phyloP scores from a whole-genome alignment of 2,888 invertebrate species.

The Trissoscelio sp. region DNA sequence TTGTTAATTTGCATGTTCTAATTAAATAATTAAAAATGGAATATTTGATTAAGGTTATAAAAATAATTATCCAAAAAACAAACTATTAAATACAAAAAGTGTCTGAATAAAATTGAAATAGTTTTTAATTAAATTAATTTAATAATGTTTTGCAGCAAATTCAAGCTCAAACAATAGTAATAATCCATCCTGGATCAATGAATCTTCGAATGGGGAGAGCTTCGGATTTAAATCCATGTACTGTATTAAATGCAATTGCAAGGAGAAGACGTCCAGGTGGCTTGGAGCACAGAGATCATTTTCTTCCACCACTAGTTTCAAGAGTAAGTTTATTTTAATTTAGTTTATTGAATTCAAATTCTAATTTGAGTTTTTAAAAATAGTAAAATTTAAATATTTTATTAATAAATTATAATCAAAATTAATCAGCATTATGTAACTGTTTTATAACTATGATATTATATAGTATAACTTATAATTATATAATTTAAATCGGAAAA shows the following conservation, averaged over 20 bases:
- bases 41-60: background rate
- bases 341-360: too few species aligned
- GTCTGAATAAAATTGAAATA: background rate
- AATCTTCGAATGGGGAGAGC: constrained; percentile 95
- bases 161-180: constrained; percentile 92
- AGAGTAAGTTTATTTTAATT: constrained; percentile 81
- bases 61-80: background rate
- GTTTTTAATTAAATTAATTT: constrained; percentile 10
- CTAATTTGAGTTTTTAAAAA: too few species aligned
- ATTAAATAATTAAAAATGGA: background rate
- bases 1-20: background rate
- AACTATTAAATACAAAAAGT: too few species aligned
- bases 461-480: too few species aligned
- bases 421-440: too few species aligned
- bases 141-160: constrained; percentile 85
- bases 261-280: constrained; percentile 85
- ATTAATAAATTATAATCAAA: too few species aligned
- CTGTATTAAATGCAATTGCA: constrained; percentile 93
- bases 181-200: constrained; percentile 97
- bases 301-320: constrained; percentile 87
- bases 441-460: too few species aligned
- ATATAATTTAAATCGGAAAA: too few species aligned
- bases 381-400: background rate
- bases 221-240: constrained; percentile 93
- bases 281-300: constrained; percentile 86